Evolutionary conservation across 2,113 vertebrate genomes (phyloP), one percentile per base, ranked within the genome.

Genomic region (Apteryx mantelli): DNA sequence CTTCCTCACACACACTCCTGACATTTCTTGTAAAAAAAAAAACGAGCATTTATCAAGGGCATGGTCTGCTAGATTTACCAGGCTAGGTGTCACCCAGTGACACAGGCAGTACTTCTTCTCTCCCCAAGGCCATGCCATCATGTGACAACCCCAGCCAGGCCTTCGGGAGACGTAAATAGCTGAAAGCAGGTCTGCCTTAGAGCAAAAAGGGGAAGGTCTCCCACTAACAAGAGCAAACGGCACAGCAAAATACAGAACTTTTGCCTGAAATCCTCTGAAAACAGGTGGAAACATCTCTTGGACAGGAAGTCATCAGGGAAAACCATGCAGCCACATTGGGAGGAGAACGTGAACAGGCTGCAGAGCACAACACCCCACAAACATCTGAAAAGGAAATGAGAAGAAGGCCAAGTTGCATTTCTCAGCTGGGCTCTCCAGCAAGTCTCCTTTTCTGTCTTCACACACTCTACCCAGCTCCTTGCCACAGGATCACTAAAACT

Each of bases 401-500:
- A 50, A 20, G 32, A 56, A 68, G n/a, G 66, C 46, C 28, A 61
- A 88, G 69, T 2, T 5, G 15, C 38, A 55, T 56, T 78, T 82
- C 44, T 50, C 50, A 82, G 53, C 83, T 1, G 0, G 7, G 36
- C 80, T 92, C 25, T 53, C 28, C 56, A 78, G 42, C 40, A 66
- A 61, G 15, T 19, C 52, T 34, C 63, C 5, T 42, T 12, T 26
- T 24, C 19, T 68, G 69, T 48, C 48, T 22, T 16, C 36, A 28
- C 40, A 38, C 13, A 9, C 55, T 22, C 53, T 66, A 56, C 66
- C 6, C 61, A n/a, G 76, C 18, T 86, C 48, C 42, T 69, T 53
- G 65, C 40, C 3, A 0, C n/a, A 56, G 32, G 16, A 90, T 36
- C 0, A 0, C 28, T 15, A 32, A 36, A 18, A 22, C 40, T 56